phyloP scores from a whole-genome alignment of 2,888 invertebrate species.

The Blastobasis adustella region DNA sequence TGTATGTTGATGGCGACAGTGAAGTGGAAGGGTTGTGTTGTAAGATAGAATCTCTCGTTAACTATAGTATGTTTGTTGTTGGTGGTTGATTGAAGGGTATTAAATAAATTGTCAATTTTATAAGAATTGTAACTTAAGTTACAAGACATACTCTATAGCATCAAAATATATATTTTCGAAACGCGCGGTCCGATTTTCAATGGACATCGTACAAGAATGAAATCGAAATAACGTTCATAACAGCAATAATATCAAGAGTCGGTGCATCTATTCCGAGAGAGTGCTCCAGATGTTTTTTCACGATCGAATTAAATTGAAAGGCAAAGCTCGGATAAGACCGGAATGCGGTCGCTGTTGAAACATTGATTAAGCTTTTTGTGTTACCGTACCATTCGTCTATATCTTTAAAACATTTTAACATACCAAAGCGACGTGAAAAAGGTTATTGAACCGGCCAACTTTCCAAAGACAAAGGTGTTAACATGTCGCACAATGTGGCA shows the following conservation, averaged over 20 bases:
- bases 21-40: too few relatives aligned
- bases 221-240: not conserved
- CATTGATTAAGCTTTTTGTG: constrained; percentile 52
- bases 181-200: too few relatives aligned
- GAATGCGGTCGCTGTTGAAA: constrained; percentile 56
- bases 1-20: too few relatives aligned
- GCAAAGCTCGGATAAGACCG: constrained; percentile 40
- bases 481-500: constrained; percentile 23
- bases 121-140: too few relatives aligned
- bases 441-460: constrained; percentile 25
- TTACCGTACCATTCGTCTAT: constrained; percentile 17
- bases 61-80: too few relatives aligned
- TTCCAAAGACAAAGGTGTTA: constrained; percentile 16
- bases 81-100: too few relatives aligned
- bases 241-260: not conserved
- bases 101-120: too few relatives aligned
- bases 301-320: constrained; percentile 56
- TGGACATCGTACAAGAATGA: too few relatives aligned
- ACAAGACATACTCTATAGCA: too few relatives aligned
- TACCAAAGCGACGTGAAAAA: constrained; percentile 13
- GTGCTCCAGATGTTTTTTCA: constrained; percentile 37
- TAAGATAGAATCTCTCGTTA: too few relatives aligned
- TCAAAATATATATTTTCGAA: too few relatives aligned
- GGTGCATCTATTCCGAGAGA: constrained; percentile 17
- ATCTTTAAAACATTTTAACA: constrained; percentile 11